These are phyloP conservation scores for Melipona quadrifasciata DNA, from an alignment of 1,140 invertebrate genomes.

Conservation along the genomic window DNA sequence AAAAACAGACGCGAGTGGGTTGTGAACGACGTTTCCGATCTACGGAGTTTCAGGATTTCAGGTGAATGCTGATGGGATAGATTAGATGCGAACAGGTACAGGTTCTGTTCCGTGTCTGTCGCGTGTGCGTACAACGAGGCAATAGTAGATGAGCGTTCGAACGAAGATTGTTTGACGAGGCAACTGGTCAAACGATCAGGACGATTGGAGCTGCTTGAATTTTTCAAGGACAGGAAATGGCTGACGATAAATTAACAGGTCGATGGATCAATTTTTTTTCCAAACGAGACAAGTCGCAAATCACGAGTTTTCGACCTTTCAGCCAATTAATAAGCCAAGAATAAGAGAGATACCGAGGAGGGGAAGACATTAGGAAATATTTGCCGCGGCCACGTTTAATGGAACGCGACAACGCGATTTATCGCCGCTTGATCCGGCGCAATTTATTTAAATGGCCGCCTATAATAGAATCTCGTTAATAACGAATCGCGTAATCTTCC, in stretches of 20 bases:
- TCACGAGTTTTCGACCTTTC: too few relatives aligned
- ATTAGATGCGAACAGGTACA: neutral
- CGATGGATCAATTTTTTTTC: too few relatives aligned
- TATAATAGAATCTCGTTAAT: conserved; percentile 49
- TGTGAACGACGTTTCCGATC: neutral
- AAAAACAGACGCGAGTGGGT: conserved; percentile 20
- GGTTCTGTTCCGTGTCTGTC: neutral
- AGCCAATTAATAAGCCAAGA: neutral
- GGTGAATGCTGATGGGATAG: neutral
- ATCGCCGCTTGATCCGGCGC: conserved; percentile 5
- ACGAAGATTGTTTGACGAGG: conserved; percentile 1
- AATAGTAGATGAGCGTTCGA: neutral
- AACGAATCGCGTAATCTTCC: conserved; percentile 42
- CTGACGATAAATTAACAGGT: neutral
- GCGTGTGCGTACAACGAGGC: too few relatives aligned
- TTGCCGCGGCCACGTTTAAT: conserved; percentile 8
- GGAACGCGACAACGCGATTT: conserved; percentile 21
- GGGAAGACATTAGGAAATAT: neutral
- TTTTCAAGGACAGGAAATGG: neutral
- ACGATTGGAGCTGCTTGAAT: neutral
- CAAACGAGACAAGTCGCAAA: too few relatives aligned
- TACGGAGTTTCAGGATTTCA: neutral
- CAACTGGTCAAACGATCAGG: neutral
- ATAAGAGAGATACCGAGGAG: neutral
- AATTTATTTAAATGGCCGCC: conserved; percentile 37